Conservation (phyloP, 2,113 vertebrate species). For the Calidris pugnax region DNA sequence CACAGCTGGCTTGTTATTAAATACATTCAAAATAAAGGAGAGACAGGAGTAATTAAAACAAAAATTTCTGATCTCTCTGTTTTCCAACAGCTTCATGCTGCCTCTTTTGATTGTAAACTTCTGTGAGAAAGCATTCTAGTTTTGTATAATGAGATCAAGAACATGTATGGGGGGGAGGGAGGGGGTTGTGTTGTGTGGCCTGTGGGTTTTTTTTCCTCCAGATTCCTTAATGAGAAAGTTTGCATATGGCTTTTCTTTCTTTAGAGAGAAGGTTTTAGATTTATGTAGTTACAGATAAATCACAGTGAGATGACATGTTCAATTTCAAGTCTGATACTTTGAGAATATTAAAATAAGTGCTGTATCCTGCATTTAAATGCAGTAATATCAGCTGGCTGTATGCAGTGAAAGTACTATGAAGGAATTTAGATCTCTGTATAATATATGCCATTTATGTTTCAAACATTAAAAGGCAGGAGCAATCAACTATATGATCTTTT, state of each 20-base stretch:
- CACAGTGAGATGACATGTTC: slow-evolving; percentile 52
- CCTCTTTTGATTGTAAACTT: neutral
- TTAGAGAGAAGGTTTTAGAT: neutral
- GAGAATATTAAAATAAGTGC: slow-evolving; percentile 62
- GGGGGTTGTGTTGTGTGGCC: neutral
- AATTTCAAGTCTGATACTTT: slow-evolving; percentile 47
- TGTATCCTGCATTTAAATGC: slow-evolving; percentile 50
- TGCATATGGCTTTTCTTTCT: neutral
- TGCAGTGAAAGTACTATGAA: slow-evolving; percentile 28
- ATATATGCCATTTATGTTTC: slow-evolving; percentile 70
- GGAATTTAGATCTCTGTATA: slow-evolving; percentile 62
- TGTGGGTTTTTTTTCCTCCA: neutral
- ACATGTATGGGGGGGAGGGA: neutral
- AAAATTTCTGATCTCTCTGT: neutral
- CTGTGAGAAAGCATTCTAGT: neutral
- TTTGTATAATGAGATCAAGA: neutral
- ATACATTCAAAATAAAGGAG: neutral
- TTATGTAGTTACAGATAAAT: slow-evolving; percentile 42
- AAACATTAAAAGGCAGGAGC: slow-evolving; percentile 69
- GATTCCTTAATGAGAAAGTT: neutral
- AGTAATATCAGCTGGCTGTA: slow-evolving; percentile 38
- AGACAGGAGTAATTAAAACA: neutral
- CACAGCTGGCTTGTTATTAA: neutral
- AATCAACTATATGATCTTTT: slow-evolving; percentile 71
- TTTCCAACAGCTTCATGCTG: neutral